phyloP scores from a whole-genome alignment of 1,140 invertebrate genomes.

The Pachypeltis micranthus region DNA sequence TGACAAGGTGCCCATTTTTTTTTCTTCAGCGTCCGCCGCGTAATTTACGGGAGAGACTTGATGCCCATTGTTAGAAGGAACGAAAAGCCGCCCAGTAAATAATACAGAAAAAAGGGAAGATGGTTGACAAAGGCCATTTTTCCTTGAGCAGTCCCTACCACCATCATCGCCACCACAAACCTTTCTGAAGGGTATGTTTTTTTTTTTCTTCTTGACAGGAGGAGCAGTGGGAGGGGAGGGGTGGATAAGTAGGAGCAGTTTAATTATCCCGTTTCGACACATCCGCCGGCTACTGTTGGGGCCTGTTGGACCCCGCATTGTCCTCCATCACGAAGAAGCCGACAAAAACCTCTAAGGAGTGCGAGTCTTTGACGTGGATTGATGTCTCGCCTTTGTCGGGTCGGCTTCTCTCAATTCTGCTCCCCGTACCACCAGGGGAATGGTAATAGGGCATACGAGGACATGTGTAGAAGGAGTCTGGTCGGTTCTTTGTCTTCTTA shows the following conservation, averaged over 20 bases:
- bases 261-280: conserved; percentile 9
- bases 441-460: conserved; percentile 2
- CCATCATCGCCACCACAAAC: too few species aligned
- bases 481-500: too few species aligned
- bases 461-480: conserved; percentile 1
- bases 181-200: too few species aligned
- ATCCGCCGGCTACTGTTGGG: conserved; percentile 9
- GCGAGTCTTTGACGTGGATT: background rate
- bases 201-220: too few species aligned
- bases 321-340: background rate
- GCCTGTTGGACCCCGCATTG: background rate
- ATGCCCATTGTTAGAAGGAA: conserved; percentile 1
- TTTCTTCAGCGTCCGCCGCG: background rate
- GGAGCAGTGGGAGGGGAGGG: too few species aligned
- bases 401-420: conserved; percentile 4
- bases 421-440: background rate
- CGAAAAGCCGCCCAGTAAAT: background rate
- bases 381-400: conserved; percentile 5
- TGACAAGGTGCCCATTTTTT: background rate
- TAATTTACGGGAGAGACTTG: background rate
- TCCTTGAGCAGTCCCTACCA: background rate
- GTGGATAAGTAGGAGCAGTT: background rate
- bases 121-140: conserved; percentile 9
- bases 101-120: background rate
- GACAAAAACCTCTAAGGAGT: conserved; percentile 8